Evolutionary conservation across 2,113 vertebrate species (phyloP).

Genomic region (Pundamilia nyererei): DNA sequence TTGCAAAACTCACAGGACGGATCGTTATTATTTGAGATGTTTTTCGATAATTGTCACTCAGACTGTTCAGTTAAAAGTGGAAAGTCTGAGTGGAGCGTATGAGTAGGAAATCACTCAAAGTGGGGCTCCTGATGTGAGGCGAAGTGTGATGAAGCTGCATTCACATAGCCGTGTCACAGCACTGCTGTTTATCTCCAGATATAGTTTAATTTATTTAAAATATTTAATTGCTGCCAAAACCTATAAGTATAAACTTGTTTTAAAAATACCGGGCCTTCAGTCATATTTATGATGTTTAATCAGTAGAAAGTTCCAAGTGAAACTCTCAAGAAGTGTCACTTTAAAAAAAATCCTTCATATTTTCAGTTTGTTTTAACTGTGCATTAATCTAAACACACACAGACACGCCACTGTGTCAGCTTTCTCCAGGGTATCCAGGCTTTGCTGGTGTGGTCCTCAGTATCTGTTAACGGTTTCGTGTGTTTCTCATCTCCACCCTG

Average conservation of each 20-base stretch:
- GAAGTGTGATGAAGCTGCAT: background rate
- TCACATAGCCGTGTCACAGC: background rate
- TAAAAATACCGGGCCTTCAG: background rate
- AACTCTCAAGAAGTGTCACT: background rate
- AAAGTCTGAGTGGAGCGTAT: background rate
- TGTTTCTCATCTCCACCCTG: slow-evolving; percentile 72
- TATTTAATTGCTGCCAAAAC: background rate
- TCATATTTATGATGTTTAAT: background rate
- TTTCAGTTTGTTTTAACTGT: background rate
- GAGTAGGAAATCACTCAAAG: background rate
- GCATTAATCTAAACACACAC: background rate
- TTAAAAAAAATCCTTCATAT: background rate
- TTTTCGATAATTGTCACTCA: background rate
- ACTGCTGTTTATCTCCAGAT: background rate
- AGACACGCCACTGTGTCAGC: background rate
- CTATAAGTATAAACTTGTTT: background rate
- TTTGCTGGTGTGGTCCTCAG: slow-evolving; percentile 55
- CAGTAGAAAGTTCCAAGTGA: background rate
- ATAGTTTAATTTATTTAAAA: background rate
- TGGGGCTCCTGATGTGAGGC: background rate
- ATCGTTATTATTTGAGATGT: background rate
- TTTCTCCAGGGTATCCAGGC: slow-evolving; percentile 21
- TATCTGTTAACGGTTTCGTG: slow-evolving; percentile 73
- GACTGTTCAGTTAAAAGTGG: background rate
- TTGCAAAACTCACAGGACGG: background rate